These are phyloP conservation scores for Tetramorium parvispinum DNA, from an alignment of 1,140 invertebrate genomes.

Conservation along the genomic window DNA sequence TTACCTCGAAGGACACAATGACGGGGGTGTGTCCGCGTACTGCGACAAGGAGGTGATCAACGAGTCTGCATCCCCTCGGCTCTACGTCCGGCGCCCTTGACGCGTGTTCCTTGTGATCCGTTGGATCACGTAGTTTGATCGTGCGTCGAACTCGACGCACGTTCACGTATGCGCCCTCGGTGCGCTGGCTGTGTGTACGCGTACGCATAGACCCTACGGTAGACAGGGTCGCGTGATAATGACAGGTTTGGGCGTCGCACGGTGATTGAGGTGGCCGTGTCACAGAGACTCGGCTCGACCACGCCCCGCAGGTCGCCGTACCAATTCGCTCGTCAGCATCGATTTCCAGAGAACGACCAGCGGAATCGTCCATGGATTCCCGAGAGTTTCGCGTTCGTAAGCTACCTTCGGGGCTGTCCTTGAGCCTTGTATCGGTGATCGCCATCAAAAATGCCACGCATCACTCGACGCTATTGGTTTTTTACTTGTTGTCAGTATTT, in stretches of 20 bases:
- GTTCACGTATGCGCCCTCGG: constrained; percentile 6
- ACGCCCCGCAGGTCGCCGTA: constrained; percentile 78
- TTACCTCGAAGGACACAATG: constrained; percentile 77
- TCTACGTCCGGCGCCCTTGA: constrained; percentile 49
- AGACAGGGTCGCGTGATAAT: constrained; percentile 84
- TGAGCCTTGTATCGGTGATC: constrained; percentile 34
- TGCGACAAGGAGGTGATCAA: constrained; percentile 60
- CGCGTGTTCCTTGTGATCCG: constrained; percentile 55
- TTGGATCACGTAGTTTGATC: constrained; percentile 63
- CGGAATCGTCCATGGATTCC: constrained; percentile 18
- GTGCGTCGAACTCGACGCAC: constrained; percentile 55
- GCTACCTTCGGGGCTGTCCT: constrained; percentile 42
- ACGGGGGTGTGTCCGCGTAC: constrained; percentile 77
- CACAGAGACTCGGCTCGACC: constrained; percentile 80
- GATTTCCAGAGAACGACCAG: constrained; percentile 65
- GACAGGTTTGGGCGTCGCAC: constrained; percentile 83
- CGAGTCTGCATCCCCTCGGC: constrained; percentile 56
- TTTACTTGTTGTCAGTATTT: constrained; percentile 42
- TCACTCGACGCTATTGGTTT: constrained; percentile 30
- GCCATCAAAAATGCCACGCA: constrained; percentile 37
- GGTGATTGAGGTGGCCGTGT: constrained; percentile 83
- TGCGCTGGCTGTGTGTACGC: constrained; percentile 42
- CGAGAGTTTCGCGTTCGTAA: constrained; percentile 13
- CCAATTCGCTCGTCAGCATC: constrained; percentile 73
- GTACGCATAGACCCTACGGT: constrained; percentile 66